phyloP scores from a whole-genome alignment of 2,113 vertebrate species.

The Neolamprologus cancellatus region DNA sequence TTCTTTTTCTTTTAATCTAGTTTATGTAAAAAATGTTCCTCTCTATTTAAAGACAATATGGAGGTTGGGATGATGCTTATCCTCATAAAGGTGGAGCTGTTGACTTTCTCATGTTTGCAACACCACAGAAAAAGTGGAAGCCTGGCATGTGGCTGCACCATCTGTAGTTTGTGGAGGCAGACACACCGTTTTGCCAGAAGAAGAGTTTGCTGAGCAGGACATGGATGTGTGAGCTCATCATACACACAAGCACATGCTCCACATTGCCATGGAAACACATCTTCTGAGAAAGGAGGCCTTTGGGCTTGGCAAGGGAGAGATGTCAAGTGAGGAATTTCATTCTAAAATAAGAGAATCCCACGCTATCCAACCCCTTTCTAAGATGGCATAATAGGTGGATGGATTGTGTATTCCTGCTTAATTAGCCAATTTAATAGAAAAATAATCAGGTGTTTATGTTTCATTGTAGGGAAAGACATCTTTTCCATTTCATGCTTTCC shows the following conservation, averaged over 20 bases:
- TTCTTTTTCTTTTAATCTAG: not conserved
- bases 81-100: not conserved
- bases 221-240: slow-evolving; percentile 25
- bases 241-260: slow-evolving; percentile 40
- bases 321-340: slow-evolving; percentile 19
- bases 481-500: not conserved
- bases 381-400: not conserved
- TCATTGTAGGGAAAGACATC: not conserved
- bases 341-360: slow-evolving; percentile 13
- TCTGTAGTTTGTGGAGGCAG: slow-evolving; percentile 20
- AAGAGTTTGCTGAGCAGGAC: slow-evolving; percentile 8
- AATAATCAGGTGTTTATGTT: not conserved
- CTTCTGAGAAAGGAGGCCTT: slow-evolving; percentile 1
- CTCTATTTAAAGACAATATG: not conserved
- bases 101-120: not conserved
- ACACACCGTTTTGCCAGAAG: not conserved
- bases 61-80: not conserved
- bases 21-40: not conserved
- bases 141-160: not conserved
- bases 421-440: not conserved
- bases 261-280: slow-evolving; percentile 57
- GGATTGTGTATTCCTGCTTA: not conserved
- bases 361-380: not conserved
- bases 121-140: not conserved
- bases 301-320: not conserved